These are phyloP conservation scores for Benthosema pterotum DNA, from an alignment of 2,797 vertebrate genomes.

Conservation along the genomic window DNA sequence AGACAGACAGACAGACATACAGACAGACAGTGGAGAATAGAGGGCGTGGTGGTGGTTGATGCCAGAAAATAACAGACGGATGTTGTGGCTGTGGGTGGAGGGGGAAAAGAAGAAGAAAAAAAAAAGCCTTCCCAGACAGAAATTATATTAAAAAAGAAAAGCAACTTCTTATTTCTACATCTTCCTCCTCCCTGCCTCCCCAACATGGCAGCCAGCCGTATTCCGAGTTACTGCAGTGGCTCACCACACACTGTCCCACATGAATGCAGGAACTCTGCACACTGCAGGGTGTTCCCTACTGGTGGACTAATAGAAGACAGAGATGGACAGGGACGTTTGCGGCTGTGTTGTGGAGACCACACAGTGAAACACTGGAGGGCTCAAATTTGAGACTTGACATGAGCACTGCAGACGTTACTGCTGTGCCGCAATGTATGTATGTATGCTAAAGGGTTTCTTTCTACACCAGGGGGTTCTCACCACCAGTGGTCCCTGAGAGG, in stretches of 20 bases:
- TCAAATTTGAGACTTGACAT: too few species aligned
- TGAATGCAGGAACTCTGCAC: constrained; percentile 22
- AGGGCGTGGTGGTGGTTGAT: constrained; percentile 39
- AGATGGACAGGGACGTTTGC: constrained; percentile 42
- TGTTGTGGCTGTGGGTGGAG: constrained; percentile 28
- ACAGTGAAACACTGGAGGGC: too few species aligned
- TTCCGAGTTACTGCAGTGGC: constrained; percentile 28
- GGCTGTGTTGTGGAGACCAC: too few species aligned
- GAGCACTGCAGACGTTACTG: too few species aligned
- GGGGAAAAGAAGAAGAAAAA: too few species aligned
- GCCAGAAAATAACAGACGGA: constrained; percentile 30
- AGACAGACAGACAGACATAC: constrained; percentile 28
- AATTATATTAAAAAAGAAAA: neutral
- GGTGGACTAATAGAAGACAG: constrained; percentile 61
- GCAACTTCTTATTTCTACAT: neutral
- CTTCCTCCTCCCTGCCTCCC: neutral
- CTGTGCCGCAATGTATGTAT: too few species aligned
- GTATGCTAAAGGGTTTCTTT: constrained; percentile 57
- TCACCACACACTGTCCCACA: constrained; percentile 46
- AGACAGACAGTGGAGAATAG: neutral
- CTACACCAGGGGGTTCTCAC: too few species aligned
- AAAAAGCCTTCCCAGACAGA: constrained; percentile 7
- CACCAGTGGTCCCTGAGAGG: too few species aligned
- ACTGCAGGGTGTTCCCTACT: constrained; percentile 35
- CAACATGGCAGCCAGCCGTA: constrained; percentile 22